A percentile compares a stretch with the other conserved stretches of the same genome.
Conservation (phyloP, 2,888 invertebrate species). For the Phalera bucephala region DNA sequence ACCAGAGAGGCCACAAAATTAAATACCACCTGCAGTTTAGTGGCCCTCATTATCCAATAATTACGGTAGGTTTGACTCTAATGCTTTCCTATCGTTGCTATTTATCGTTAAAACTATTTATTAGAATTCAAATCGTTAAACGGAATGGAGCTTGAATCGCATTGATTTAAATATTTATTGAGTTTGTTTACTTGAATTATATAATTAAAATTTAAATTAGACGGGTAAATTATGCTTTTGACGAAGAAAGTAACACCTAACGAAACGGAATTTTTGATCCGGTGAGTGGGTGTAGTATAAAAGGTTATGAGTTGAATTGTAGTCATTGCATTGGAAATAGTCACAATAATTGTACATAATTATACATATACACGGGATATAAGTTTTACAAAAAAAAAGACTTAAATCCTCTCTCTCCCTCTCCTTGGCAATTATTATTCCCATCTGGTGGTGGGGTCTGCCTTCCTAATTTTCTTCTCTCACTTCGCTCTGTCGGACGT, state of each 20-base stretch:
- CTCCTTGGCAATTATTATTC: too few species aligned
- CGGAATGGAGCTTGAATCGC: conserved; percentile 38
- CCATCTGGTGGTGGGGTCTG: too few species aligned
- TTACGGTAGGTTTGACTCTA: conserved; percentile 61
- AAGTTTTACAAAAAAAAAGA: too few species aligned
- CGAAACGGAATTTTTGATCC: conserved; percentile 12
- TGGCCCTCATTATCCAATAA: conserved; percentile 50
- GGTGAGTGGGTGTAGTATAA: conserved; percentile 18
- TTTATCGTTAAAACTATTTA: conserved; percentile 58
- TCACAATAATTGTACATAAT: too few species aligned
- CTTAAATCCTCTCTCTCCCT: too few species aligned
- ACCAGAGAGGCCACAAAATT: conserved; percentile 45
- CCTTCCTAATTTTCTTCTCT: too few species aligned
- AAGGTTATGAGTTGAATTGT: conserved; percentile 15
- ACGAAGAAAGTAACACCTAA: conserved; percentile 30
- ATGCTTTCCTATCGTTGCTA: conserved; percentile 56
- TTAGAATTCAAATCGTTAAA: conserved; percentile 51
- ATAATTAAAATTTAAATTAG: conserved; percentile 46
- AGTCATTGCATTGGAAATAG: not conserved
- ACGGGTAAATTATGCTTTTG: conserved; percentile 27
- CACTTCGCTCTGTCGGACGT: too few species aligned
- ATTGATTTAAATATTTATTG: conserved; percentile 51
- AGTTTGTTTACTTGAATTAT: conserved; percentile 59
- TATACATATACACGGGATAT: too few species aligned
- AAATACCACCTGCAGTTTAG: conserved; percentile 69